Evolutionary conservation across 2,797 vertebrate genomes (phyloP).

Genomic region (Syngnathus rostellatus): DNA sequence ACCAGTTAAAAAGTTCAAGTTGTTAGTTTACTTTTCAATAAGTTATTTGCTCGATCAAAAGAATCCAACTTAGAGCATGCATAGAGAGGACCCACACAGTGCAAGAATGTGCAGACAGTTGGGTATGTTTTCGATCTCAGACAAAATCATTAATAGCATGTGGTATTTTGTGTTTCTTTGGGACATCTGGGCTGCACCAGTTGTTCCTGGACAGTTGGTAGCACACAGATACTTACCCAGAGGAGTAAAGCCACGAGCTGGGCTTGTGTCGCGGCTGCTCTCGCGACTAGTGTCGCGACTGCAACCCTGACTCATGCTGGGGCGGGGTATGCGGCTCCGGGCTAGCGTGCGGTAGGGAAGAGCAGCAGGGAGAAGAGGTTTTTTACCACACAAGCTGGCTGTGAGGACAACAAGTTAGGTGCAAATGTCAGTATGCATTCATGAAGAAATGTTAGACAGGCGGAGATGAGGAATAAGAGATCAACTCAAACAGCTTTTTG

Average conservation of each 20-base stretch:
- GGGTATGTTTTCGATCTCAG: neutral
- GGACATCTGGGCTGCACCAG: conserved; percentile 7
- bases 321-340: conserved; percentile 97
- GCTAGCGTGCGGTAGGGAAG: conserved; percentile 89
- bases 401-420: conserved; percentile 62
- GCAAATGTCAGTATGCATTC: conserved; percentile 45
- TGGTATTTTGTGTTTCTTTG: neutral
- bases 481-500: conserved; percentile 4
- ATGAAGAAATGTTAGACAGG: conserved; percentile 7
- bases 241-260: conserved; percentile 91
- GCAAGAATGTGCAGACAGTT: neutral
- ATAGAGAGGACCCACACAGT: neutral
- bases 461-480: neutral
- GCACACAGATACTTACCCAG: conserved; percentile 82
- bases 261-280: conserved; percentile 99
- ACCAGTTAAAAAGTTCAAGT: neutral
- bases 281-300: conserved; percentile 99
- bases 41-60: neutral
- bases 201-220: conserved; percentile 3
- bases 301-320: conserved; percentile 99
- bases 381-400: conserved; percentile 73
- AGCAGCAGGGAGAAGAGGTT: conserved; percentile 92
- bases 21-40: neutral
- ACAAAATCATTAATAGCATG: neutral
- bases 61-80: neutral